These are phyloP conservation scores for Pampus argenteus DNA, from an alignment of 2,797 vertebrate genomes.

Conservation along the genomic window DNA sequence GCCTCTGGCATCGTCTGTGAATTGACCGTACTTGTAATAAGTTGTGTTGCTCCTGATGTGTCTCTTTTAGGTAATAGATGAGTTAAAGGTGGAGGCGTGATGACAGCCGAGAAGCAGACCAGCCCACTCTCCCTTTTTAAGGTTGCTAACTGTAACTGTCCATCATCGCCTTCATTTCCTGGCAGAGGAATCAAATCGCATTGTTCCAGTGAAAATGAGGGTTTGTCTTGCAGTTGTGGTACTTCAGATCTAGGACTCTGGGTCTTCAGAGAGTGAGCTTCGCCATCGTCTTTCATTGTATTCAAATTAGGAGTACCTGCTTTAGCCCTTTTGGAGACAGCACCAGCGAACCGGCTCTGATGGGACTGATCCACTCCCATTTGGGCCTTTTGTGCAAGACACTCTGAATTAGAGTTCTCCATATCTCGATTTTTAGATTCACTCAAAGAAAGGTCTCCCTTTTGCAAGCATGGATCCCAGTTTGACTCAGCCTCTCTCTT, in stretches of 20 bases:
- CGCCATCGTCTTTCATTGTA: conserved; percentile 32
- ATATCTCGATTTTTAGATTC: conserved; percentile 19
- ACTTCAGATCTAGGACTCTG: conserved; percentile 8
- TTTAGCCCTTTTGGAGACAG: conserved; percentile 61
- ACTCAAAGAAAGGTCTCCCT: conserved; percentile 14
- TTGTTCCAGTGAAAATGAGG: conserved; percentile 47
- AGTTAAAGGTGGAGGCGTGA: conserved; percentile 69
- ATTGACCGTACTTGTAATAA: conserved; percentile 1
- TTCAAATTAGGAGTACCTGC: conserved; percentile 19
- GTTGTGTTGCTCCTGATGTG: conserved; percentile 16
- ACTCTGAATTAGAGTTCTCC: conserved; percentile 15
- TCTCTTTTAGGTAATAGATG: conserved; percentile 57
- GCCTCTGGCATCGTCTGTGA: conserved; percentile 31
- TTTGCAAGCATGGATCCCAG: conserved; percentile 10
- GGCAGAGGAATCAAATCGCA: conserved; percentile 26
- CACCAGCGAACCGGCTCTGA: conserved; percentile 59
- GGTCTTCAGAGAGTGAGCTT: conserved; percentile 7
- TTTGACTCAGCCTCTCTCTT: conserved; percentile 10
- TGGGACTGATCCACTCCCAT: background rate
- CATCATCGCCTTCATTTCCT: conserved; percentile 38
- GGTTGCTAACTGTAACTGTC: conserved; percentile 37
- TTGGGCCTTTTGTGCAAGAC: conserved; percentile 15
- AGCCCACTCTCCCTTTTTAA: conserved; percentile 67
- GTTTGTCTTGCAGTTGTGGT: conserved; percentile 36
- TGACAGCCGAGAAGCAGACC: conserved; percentile 68